Base-by-base conservation (phyloP, 2,113 vertebrate species). In the Actenoides lindsayi region DNA sequence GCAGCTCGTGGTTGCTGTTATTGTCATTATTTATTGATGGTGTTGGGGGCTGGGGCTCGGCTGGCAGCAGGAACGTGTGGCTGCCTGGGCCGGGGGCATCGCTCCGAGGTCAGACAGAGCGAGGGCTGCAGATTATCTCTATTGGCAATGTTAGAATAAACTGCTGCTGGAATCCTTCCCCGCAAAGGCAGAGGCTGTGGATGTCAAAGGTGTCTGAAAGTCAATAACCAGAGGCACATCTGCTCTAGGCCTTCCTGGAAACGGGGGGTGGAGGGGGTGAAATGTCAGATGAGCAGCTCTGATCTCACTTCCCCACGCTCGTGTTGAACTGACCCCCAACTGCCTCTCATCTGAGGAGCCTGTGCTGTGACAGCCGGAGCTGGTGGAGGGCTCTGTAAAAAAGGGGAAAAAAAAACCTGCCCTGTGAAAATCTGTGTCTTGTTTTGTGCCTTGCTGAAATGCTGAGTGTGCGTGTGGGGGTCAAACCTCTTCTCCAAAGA, bases 1-100 rank as follows among this genome's bases (percentile, higher is more conserved):
- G 3, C 71, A 42, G 53, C 63, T 31, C 6, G 0, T 4, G 1
- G 35, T 41, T 3, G 1, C 31, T 68, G 31, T 11, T 33, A 2
- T 9, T 20, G 69, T 10, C 12, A 0, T 28, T 24, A 33, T 37
- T 68, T 33, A 12, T 13, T 10, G 48, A 13, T 6, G 9, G 10
- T 1, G 35, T n/a, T 35, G 1, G 5, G 56, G 54, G n/a, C 39
- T 16, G 63, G 19, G 39, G 62, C 27, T 24, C 5, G 6, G 48
- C 46, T n/a, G 64, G 48, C 54, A 11, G 30, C 5, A 3, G 59
- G n/a, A 18, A 46, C 3, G 1, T 33, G 64, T 0, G 2, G 33
- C 28, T 41, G 51, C 44, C 18, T 16, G 53, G 19, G 17, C 62
- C 33, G 39, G 63, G 33, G 56, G 35, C 64, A 68, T 39, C 10